These are phyloP conservation scores for Geotrupes spiniger DNA, from an alignment of 2,888 invertebrate genomes.

Conservation along the genomic window DNA sequence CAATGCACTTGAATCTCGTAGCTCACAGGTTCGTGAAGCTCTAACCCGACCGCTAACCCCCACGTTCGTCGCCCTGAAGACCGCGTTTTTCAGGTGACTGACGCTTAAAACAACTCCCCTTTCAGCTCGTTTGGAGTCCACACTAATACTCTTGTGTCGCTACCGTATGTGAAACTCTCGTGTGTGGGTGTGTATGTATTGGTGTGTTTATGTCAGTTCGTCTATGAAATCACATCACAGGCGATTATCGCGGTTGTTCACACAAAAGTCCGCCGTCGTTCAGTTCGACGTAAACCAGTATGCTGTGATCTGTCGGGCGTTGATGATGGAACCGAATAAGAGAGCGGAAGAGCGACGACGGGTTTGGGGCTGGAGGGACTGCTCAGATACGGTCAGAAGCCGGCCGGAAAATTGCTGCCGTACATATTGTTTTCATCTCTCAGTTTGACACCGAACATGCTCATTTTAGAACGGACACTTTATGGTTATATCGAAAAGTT, in stretches of 20 bases:
- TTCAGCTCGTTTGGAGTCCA: slow-evolving; percentile 41
- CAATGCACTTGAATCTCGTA: no score
- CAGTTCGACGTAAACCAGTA: slow-evolving; percentile 15
- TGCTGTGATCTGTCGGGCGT: slow-evolving; percentile 47
- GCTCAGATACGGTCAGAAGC: slow-evolving; percentile 37
- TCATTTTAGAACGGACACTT: no score
- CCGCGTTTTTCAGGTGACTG: slow-evolving; percentile 28
- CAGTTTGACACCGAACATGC: slow-evolving; percentile 19
- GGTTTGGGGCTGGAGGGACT: slow-evolving; percentile 29
- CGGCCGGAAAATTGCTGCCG: slow-evolving; percentile 45
- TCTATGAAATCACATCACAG: slow-evolving; percentile 49
- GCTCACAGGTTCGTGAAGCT: no score
- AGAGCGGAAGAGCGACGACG: slow-evolving; percentile 23
- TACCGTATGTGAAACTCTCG: slow-evolving; percentile 20
- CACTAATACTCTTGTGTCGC: slow-evolving; percentile 39
- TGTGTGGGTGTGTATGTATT: no score
- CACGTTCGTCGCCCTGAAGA: slow-evolving; percentile 10
- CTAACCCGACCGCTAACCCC: no score
- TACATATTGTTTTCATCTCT: slow-evolving; percentile 33
- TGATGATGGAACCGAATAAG: slow-evolving; percentile 35
- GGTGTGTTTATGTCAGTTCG: slow-evolving; percentile 39
- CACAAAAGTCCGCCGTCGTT: slow-evolving; percentile 24
- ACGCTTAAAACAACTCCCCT: slow-evolving; percentile 35
- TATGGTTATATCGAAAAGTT: no score
- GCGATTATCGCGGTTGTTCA: slow-evolving; percentile 40